Conservation (phyloP, 2,888 invertebrate species). For the Athalia circularis region DNA sequence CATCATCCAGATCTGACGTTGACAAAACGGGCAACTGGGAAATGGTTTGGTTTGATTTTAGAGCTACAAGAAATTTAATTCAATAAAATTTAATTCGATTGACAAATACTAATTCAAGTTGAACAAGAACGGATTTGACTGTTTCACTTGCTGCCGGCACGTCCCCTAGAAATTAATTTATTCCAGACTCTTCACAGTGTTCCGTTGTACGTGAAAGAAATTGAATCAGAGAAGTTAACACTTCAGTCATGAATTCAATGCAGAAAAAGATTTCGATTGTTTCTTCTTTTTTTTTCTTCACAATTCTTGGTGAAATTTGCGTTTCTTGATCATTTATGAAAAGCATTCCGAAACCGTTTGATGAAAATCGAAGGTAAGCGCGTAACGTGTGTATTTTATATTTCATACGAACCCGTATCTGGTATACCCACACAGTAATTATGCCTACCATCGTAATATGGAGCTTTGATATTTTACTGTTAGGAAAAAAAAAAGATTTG, state of each 20-base stretch:
- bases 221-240: conserved; percentile 34
- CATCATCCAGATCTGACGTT: background rate
- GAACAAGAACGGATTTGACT: conserved; percentile 16
- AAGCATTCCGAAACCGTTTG: too few species aligned
- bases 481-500: too few species aligned
- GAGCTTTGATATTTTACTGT: too few species aligned
- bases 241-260: background rate
- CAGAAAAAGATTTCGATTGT: too few species aligned
- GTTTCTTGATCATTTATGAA: too few species aligned
- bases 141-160: background rate
- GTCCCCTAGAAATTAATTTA: conserved; percentile 20
- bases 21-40: background rate
- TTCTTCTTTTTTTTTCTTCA: too few species aligned
- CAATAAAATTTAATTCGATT: background rate
- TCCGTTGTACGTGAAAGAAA: background rate
- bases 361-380: too few species aligned
- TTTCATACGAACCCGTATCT: too few species aligned
- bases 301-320: too few species aligned
- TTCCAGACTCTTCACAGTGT: background rate
- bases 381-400: too few species aligned
- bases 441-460: too few species aligned
- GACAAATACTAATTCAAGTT: conserved; percentile 33
- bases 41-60: background rate
- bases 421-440: too few species aligned
- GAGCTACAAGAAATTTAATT: conserved; percentile 24